phyloP scores from a whole-genome alignment of 2,797 vertebrate genomes.

The Intellagama lesueurii region DNA sequence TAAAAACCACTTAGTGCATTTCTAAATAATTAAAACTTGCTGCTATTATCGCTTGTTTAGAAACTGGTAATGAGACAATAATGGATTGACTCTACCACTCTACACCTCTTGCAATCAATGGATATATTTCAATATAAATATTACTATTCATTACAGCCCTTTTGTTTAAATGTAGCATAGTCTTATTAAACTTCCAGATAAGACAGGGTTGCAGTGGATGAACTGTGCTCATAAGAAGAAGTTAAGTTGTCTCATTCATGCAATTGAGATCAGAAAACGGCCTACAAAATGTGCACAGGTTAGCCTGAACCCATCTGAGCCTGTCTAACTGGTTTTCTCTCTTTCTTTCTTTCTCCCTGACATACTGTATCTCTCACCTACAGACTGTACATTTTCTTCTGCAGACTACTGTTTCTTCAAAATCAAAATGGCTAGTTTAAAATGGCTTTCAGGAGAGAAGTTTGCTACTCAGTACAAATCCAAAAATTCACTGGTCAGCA shows the following conservation, averaged over 20 bases:
- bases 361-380: background rate
- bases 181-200: constrained; percentile 31
- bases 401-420: background rate
- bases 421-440: background rate
- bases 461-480: too few relatives aligned
- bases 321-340: background rate
- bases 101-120: constrained; percentile 21
- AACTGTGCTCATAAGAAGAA: background rate
- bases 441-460: too few relatives aligned
- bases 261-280: constrained; percentile 2
- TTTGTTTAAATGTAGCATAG: constrained; percentile 9
- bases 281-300: background rate
- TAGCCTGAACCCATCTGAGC: background rate
- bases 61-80: constrained; percentile 11
- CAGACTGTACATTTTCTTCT: background rate
- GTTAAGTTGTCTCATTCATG: constrained; percentile 1
- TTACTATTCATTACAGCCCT: background rate
- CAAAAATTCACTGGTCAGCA: too few relatives aligned
- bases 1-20: constrained; percentile 1
- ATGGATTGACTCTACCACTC: constrained; percentile 2
- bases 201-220: constrained; percentile 11
- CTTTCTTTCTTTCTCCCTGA: background rate
- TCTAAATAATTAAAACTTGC: constrained; percentile 27
- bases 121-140: background rate
- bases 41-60: background rate